These are phyloP conservation scores for Drosophila insularis DNA, from an alignment of 1,140 invertebrate genomes.

Conservation along the genomic window DNA sequence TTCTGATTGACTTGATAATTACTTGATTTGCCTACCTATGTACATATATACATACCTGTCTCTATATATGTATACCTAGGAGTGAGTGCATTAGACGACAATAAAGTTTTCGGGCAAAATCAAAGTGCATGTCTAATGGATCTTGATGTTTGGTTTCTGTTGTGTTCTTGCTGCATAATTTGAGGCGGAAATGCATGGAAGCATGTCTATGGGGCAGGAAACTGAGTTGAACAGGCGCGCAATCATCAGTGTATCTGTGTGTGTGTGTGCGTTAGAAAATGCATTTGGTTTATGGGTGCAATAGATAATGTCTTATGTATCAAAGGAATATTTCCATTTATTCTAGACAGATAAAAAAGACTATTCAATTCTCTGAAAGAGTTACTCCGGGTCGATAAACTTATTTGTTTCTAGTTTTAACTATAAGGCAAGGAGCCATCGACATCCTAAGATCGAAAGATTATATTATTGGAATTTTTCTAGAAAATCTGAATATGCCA, in stretches of 20 bases:
- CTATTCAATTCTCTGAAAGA: background rate
- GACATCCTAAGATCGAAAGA: too few species aligned
- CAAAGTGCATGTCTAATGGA: constrained; percentile 73
- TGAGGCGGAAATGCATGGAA: constrained; percentile 55
- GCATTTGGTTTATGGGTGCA: constrained; percentile 40
- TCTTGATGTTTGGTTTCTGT: constrained; percentile 56
- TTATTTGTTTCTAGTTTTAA: too few species aligned
- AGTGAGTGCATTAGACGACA: constrained; percentile 35
- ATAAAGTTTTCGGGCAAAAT: constrained; percentile 66
- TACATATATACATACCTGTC: too few species aligned
- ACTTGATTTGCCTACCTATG: background rate
- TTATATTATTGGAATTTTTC: too few species aligned
- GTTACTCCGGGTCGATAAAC: too few species aligned
- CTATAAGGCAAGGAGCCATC: too few species aligned
- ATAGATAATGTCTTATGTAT: background rate
- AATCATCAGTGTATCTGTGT: constrained; percentile 33
- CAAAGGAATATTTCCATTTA: too few species aligned
- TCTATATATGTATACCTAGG: too few species aligned
- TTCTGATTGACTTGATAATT: constrained; percentile 2
- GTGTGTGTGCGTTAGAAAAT: background rate
- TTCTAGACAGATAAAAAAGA: background rate
- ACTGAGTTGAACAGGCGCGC: constrained; percentile 30
- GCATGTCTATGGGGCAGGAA: constrained; percentile 64
- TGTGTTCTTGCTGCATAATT: constrained; percentile 71
- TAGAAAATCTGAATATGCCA: too few species aligned